Evolutionary conservation across 2,113 vertebrate species (phyloP).

Genomic region (Gnathonemus longibarbis): DNA sequence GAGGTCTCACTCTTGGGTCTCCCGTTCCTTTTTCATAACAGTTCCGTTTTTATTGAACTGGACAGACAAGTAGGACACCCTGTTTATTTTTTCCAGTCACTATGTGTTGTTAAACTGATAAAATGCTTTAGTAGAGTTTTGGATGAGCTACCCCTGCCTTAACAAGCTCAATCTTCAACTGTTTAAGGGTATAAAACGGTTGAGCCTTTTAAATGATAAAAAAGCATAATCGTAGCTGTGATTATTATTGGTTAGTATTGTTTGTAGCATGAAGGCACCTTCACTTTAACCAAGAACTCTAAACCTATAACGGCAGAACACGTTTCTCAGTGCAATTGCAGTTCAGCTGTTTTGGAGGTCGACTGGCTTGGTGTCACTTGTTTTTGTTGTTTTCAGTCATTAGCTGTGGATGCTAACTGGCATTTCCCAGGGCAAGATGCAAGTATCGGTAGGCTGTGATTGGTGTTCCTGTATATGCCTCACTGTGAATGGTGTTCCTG

Average conservation of each 20-base stretch:
- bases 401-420: not conserved
- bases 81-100: not conserved
- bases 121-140: not conserved
- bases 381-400: not conserved
- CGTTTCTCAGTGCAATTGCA: not conserved
- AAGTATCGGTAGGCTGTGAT: not conserved
- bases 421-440: not conserved
- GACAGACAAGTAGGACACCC: not conserved
- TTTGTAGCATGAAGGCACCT: not conserved
- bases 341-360: not conserved
- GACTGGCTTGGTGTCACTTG: not conserved
- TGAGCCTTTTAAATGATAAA: not conserved
- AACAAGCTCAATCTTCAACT: not conserved
- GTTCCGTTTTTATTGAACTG: not conserved
- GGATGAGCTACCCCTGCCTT: not conserved
- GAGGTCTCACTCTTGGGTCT: not conserved
- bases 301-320: not conserved
- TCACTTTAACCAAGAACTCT: not conserved
- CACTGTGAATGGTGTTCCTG: not conserved
- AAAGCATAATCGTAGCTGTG: not conserved
- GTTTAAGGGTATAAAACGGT: not conserved
- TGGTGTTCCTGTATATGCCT: not conserved
- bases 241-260: not conserved
- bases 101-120: not conserved
- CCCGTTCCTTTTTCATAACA: not conserved